phyloP scores from a whole-genome alignment of 1,140 invertebrate species.

The Neoseiulus cucumeris region DNA sequence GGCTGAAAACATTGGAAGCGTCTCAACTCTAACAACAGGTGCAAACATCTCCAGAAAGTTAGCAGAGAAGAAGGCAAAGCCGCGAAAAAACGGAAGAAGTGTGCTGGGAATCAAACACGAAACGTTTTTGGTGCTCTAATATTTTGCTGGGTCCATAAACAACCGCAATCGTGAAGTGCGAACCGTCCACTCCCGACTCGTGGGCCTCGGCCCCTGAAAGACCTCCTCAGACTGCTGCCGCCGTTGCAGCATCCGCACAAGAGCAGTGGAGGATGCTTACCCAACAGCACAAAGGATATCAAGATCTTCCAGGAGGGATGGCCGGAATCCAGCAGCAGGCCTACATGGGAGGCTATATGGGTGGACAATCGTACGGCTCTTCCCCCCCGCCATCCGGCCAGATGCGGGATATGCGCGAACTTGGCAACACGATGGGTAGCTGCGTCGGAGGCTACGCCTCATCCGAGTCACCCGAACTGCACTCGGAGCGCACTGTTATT shows the following conservation, averaged over 20 bases:
- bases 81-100: no score
- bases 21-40: no score
- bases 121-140: no score
- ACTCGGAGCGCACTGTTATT: background rate
- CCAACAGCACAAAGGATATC: slow-evolving; percentile 11
- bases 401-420: background rate
- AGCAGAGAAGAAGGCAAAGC: no score
- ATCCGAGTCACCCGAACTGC: background rate
- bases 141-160: background rate
- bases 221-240: background rate
- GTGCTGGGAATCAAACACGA: no score
- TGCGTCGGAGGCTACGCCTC: background rate
- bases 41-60: no score
- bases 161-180: slow-evolving; percentile 6
- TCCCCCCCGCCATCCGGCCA: background rate
- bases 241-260: background rate
- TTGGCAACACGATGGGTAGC: background rate
- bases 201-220: slow-evolving; percentile 3
- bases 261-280: slow-evolving; percentile 11
- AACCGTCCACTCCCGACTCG: slow-evolving; percentile 9
- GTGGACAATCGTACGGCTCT: background rate
- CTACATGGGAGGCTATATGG: slow-evolving; percentile 7
- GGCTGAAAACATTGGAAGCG: no score
- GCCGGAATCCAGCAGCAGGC: background rate
- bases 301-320: slow-evolving; percentile 1